These are phyloP conservation scores for Platycheirus rosarum DNA, from an alignment of 2,888 invertebrate species.

Conservation along the genomic window DNA sequence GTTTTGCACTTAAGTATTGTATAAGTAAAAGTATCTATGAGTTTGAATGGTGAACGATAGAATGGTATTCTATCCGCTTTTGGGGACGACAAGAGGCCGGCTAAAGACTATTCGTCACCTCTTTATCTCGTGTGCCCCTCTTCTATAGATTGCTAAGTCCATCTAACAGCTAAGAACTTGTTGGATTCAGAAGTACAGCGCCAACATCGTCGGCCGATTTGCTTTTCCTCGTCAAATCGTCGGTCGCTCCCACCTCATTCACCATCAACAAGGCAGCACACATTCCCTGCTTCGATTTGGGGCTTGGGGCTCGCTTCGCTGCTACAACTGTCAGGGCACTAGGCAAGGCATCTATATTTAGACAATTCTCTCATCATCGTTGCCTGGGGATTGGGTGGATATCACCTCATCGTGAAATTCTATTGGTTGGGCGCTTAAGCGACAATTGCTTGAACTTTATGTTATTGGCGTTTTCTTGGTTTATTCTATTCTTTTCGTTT, in stretches of 20 bases:
- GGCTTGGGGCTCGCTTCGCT: slow-evolving; percentile 19
- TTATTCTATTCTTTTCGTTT: slow-evolving; percentile 55
- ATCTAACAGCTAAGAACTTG: slow-evolving; percentile 70
- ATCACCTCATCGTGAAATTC: slow-evolving; percentile 52
- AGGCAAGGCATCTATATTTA: slow-evolving; percentile 68
- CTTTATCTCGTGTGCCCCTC: neutral
- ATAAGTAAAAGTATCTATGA: slow-evolving; percentile 21
- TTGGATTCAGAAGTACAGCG: slow-evolving; percentile 61
- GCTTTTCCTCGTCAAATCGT: slow-evolving; percentile 4
- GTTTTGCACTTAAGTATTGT: slow-evolving; percentile 43
- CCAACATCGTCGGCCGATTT: slow-evolving; percentile 15
- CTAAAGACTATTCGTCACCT: slow-evolving; percentile 21
- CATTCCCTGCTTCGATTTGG: slow-evolving; percentile 11
- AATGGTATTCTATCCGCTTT: slow-evolving; percentile 24
- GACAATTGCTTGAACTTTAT: slow-evolving; percentile 63
- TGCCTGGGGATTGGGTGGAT: slow-evolving; percentile 57
- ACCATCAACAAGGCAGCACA: slow-evolving; percentile 25
- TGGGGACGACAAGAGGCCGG: slow-evolving; percentile 36
- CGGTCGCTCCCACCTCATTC: slow-evolving; percentile 44
- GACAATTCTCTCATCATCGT: slow-evolving; percentile 68
- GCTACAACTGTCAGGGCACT: no score
- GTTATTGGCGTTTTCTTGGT: slow-evolving; percentile 16
- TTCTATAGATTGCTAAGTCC: slow-evolving; percentile 15
- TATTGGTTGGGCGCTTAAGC: slow-evolving; percentile 63
- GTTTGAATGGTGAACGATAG: slow-evolving; percentile 2